Percentiles rank a stretch among this genome's conserved stretches.
Conservation (phyloP, 2,797 vertebrate species). For the Chaetodon trifasciatus region DNA sequence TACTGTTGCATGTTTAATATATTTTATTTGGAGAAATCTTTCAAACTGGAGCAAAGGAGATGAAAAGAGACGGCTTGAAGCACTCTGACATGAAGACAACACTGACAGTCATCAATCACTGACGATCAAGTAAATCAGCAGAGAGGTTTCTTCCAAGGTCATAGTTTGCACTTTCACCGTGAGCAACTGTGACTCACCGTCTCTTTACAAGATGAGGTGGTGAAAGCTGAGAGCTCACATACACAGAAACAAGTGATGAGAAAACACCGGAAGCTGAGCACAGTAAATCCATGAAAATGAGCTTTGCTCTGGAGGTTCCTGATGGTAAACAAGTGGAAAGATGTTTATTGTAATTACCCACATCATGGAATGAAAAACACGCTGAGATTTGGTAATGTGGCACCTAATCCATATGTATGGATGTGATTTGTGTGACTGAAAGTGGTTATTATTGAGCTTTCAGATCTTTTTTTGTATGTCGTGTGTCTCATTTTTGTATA, state of each 20-base stretch:
- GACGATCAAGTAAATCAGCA: neutral
- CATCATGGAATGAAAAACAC: neutral
- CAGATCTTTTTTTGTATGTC: neutral
- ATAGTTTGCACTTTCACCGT: neutral
- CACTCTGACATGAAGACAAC: neutral
- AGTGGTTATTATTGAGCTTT: neutral
- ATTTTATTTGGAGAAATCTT: neutral
- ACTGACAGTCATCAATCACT: neutral
- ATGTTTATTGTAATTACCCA: neutral
- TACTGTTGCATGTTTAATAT: neutral
- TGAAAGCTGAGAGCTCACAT: neutral
- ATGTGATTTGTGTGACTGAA: neutral
- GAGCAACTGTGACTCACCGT: conserved; percentile 1
- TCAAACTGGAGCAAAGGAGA: neutral
- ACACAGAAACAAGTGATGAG: neutral
- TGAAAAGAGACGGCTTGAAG: neutral
- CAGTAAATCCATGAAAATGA: neutral
- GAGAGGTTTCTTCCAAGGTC: neutral
- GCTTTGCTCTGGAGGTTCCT: neutral
- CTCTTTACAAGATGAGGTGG: neutral
- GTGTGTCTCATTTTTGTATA: neutral
- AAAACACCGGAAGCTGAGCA: neutral
- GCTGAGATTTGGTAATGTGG: neutral
- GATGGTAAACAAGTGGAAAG: neutral
- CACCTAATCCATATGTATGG: neutral